Evolutionary conservation across 2,888 invertebrate genomes (phyloP), one percentile per base, ranked within the genome.

Genomic region (Sinotaia quadrata): DNA sequence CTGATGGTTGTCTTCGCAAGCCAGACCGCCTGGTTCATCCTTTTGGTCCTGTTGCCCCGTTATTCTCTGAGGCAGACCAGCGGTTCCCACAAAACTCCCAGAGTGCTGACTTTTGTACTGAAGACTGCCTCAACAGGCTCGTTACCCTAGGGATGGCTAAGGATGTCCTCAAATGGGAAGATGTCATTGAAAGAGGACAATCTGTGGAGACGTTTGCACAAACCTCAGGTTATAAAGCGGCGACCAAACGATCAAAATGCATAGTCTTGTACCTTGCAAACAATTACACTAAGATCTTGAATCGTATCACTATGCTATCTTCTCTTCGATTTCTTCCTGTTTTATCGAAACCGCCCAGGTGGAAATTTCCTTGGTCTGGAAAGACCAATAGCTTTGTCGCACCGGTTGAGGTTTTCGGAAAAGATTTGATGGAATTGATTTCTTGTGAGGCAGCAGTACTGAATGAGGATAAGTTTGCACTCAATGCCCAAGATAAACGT

Each of bases 11-110:
- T 21, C 69, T 84, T 4, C 72, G 67, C 29, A 71, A 27, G 49
- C 77, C 82, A 24, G 47, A 33, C 5, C 75, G 81, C 33, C 71
- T 84, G 12, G 71, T 85, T 21, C 71, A 81, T 67, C 83, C 81
- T 5, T 29, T 34, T 0, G 67, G 78, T 27, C 33, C 61, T 8
- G 54, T 78, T 8, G 74, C 79, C 5, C 24, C 52, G 2, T 69
- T 85, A 36, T 85, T 77, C 56, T 18, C 36, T 7, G 56, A 57
- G 18, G 66, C 62, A 4, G 84, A 85, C 56, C 79, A 68, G 21
- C 33, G 77, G 3, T 84, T 84, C 71, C 83, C 83, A 3, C 56
- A 44, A 31, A 31, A 27, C 47, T 21, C 8, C 8, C 8, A 1
- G 24, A 7, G 27, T 7, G 33, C 70, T 24, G 69, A 69, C 37